Evolutionary conservation across 2,797 vertebrate species (phyloP).

Genomic region (Delichon dasypus): DNA sequence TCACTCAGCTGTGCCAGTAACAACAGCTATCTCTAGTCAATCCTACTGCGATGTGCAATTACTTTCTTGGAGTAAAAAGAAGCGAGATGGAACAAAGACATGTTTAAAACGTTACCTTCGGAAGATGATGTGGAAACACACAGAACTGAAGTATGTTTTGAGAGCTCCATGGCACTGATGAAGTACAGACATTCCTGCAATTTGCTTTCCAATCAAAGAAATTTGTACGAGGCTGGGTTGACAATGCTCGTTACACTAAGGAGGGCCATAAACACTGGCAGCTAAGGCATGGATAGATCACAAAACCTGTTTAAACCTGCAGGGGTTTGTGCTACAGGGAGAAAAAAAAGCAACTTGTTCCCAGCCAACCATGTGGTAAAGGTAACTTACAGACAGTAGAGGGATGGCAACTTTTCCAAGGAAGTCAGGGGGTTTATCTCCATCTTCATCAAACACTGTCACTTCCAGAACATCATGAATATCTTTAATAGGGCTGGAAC

Average conservation of each 20-base stretch:
- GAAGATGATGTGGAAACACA: slow-evolving; percentile 41
- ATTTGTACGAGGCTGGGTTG: slow-evolving; percentile 10
- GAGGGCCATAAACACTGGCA: slow-evolving; percentile 27
- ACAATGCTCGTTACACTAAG: background rate
- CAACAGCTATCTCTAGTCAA: slow-evolving; percentile 55
- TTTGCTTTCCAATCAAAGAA: slow-evolving; percentile 33
- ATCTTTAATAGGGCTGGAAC: slow-evolving; percentile 91
- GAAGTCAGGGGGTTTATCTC: slow-evolving; percentile 89
- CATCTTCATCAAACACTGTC: slow-evolving; percentile 92
- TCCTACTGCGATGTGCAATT: slow-evolving; percentile 48
- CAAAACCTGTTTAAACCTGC: slow-evolving; percentile 4
- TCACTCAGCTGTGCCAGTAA: slow-evolving; percentile 55
- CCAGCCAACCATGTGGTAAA: background rate
- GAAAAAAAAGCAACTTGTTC: background rate
- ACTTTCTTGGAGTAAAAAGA: slow-evolving; percentile 43
- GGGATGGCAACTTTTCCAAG: slow-evolving; percentile 94
- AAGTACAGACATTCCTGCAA: background rate
- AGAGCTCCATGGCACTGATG: background rate
- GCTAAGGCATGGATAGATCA: background rate
- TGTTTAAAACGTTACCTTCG: slow-evolving; percentile 37
- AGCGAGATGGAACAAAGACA: slow-evolving; percentile 38
- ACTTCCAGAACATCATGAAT: slow-evolving; percentile 90
- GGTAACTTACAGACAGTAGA: slow-evolving; percentile 87
- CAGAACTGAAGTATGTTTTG: slow-evolving; percentile 45
- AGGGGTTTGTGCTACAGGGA: background rate